phyloP scores from a whole-genome alignment of 2,113 vertebrate genomes.

The Pelusios castaneus region DNA sequence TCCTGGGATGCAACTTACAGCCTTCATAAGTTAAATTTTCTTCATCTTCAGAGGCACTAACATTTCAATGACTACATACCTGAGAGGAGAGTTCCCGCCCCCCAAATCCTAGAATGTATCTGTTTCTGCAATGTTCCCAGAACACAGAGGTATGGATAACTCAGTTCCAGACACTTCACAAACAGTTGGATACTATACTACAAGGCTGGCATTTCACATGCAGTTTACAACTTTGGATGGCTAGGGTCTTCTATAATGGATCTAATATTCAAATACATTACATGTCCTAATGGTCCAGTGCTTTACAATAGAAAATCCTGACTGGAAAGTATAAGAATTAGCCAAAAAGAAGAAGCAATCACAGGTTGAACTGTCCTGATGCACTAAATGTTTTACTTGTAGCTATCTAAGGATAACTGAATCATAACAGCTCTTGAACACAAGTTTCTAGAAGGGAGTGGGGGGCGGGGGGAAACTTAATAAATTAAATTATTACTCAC shows the following conservation, averaged over 20 bases:
- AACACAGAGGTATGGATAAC: constrained; percentile 17
- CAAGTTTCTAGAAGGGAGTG: background rate
- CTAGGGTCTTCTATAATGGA: background rate
- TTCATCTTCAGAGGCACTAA: background rate
- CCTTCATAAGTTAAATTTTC: background rate
- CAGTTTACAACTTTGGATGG: constrained; percentile 58
- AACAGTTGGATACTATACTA: constrained; percentile 27
- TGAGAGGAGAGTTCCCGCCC: background rate
- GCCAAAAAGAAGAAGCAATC: background rate
- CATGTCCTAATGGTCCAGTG: constrained; percentile 13
- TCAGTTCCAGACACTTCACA: constrained; percentile 10
- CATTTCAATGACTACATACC: background rate
- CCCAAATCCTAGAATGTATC: background rate
- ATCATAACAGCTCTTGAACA: background rate
- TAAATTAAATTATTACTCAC: constrained; percentile 80
- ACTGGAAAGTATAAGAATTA: constrained; percentile 3
- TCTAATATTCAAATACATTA: background rate
- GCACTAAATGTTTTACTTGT: background rate
- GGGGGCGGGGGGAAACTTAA: background rate
- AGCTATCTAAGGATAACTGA: background rate
- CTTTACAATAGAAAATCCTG: constrained; percentile 42
- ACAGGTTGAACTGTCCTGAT: background rate
- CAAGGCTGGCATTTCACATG: background rate
- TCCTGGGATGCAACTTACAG: background rate
- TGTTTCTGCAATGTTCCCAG: background rate